Evolutionary conservation across 2,113 vertebrate genomes (phyloP).

Genomic region (Thamnaconus septentrionalis): DNA sequence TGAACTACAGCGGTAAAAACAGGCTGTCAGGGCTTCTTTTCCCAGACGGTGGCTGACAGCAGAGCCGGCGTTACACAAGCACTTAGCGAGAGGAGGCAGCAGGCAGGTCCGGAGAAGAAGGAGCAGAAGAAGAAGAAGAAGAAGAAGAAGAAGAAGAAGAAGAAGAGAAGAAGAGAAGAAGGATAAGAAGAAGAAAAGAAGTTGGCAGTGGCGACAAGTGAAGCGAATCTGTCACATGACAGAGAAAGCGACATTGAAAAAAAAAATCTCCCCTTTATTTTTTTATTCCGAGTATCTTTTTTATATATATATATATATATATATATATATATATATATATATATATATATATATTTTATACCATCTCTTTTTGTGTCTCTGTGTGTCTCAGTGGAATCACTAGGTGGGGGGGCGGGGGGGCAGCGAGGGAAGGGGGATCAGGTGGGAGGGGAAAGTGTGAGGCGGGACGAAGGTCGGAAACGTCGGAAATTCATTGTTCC

Average conservation of each 20-base stretch:
- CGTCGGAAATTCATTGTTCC: too few relatives aligned
- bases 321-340: too few relatives aligned
- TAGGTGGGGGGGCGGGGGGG: conserved; percentile 28
- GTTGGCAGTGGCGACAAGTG: conserved; percentile 37
- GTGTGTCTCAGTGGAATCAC: background rate
- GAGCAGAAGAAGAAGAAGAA: too few relatives aligned
- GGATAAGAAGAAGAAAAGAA: background rate
- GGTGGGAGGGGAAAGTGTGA: too few relatives aligned
- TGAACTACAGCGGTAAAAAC: conserved; percentile 10
- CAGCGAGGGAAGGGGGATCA: too few relatives aligned
- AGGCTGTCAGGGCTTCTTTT: conserved; percentile 4
- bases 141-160: background rate
- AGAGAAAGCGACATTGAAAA: conserved; percentile 5
- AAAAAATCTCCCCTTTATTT: too few relatives aligned
- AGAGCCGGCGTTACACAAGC: conserved; percentile 31
- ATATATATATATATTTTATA: too few relatives aligned
- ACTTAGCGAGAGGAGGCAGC: conserved; percentile 28
- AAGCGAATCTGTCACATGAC: conserved; percentile 61
- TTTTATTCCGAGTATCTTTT: too few relatives aligned
- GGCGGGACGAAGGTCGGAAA: too few relatives aligned
- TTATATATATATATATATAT: too few relatives aligned
- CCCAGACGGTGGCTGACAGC: conserved; percentile 42
- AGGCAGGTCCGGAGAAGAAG: conserved; percentile 26
- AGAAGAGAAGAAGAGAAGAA: too few relatives aligned
- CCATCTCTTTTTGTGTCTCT: too few relatives aligned